A percentile compares a stretch with the other conserved stretches of the same genome.
Conservation (phyloP, 1,140 invertebrate genomes). For the Lysiphlebus fabarum region DNA sequence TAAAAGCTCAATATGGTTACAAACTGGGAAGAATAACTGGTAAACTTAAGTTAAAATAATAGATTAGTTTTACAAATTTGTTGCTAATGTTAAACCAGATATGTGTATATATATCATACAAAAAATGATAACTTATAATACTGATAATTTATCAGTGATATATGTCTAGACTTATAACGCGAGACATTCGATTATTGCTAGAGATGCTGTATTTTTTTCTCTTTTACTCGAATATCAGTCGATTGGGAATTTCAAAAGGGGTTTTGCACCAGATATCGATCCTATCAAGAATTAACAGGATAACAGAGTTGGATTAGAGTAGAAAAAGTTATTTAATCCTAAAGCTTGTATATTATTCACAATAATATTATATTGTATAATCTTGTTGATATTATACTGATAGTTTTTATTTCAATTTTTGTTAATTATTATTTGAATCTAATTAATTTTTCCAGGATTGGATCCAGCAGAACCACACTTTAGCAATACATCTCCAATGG, state of each 20-base stretch:
- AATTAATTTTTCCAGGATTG: slow-evolving; percentile 58
- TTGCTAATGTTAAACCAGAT: too few relatives aligned
- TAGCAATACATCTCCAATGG: slow-evolving; percentile 74
- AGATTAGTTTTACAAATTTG: neutral
- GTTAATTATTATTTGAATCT: too few relatives aligned
- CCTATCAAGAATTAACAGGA: slow-evolving; percentile 52
- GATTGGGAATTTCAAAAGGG: slow-evolving; percentile 22
- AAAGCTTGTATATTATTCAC: too few relatives aligned
- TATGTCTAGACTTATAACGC: too few relatives aligned
- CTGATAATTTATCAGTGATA: too few relatives aligned
- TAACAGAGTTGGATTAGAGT: slow-evolving; percentile 34
- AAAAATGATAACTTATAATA: too few relatives aligned
- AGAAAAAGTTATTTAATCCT: slow-evolving; percentile 1
- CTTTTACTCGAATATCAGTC: neutral
- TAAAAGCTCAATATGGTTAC: slow-evolving; percentile 51
- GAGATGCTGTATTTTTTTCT: neutral
- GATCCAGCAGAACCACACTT: slow-evolving; percentile 93
- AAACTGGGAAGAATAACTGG: slow-evolving; percentile 59
- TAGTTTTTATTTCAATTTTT: too few relatives aligned
- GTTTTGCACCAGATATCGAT: slow-evolving; percentile 54
- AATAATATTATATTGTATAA: too few relatives aligned
- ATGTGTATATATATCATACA: too few relatives aligned
- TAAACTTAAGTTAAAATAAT: slow-evolving; percentile 31
- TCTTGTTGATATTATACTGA: too few relatives aligned
- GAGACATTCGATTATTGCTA: too few relatives aligned